phyloP scores from a whole-genome alignment of 1,140 invertebrate species.

The Ganaspis sp. region DNA sequence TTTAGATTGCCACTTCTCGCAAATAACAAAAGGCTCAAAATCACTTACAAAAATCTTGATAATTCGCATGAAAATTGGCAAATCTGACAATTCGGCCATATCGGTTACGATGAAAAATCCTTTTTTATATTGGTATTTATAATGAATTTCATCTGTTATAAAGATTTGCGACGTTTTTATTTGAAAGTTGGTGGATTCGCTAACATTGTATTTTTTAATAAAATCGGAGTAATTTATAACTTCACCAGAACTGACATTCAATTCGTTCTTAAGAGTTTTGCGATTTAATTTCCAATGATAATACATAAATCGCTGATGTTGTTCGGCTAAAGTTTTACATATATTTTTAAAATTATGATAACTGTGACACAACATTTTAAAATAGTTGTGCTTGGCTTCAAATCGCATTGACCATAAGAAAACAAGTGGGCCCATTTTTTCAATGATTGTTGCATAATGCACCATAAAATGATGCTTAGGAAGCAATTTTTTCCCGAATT shows the following conservation, averaged over 20 bases:
- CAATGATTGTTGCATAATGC: slow-evolving; percentile 31
- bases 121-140: background rate
- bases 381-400: slow-evolving; percentile 29
- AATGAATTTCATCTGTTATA: background rate
- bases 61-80: background rate
- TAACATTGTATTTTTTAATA: background rate
- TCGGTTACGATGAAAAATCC: background rate
- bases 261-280: background rate
- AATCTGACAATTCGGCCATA: background rate
- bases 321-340: slow-evolving; percentile 7
- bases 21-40: background rate
- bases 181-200: background rate
- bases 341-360: slow-evolving; percentile 5
- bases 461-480: slow-evolving; percentile 36
- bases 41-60: background rate
- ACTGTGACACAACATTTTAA: background rate
- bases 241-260: background rate
- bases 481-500: slow-evolving; percentile 9
- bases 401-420: slow-evolving; percentile 25
- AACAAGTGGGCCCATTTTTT: slow-evolving; percentile 31
- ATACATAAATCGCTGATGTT: slow-evolving; percentile 24
- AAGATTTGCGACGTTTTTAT: background rate
- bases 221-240: background rate
- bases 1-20: background rate
- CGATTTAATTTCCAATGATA: slow-evolving; percentile 1